Base-by-base conservation (phyloP, 2,888 invertebrate genomes). In the Amorpha juglandis region DNA sequence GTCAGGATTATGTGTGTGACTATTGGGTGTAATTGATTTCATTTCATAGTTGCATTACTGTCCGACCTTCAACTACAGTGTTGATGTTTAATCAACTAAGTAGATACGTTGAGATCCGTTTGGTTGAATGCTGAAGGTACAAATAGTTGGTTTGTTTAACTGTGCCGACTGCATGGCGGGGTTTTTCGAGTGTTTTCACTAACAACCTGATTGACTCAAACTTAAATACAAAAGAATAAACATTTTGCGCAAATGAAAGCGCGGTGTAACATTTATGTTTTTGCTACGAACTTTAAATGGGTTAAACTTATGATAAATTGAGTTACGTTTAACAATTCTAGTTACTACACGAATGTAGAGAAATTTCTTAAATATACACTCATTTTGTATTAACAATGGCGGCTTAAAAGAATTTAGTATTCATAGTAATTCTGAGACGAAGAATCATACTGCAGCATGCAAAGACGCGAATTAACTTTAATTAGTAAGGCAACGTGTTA, bases 71-170 rank as follows among this genome's bases (percentile, higher is more conserved):
- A 21, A 62, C 53, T 48, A 19, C 48, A 64, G 70, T 79, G 80
- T 81, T 81, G 81, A 81, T 87, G 84, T 88, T 87, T 86, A 86
- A 88, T 89, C 85, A 87, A 84, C 79, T 84, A 84, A 88, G 87
- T 86, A 84, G 83, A 74, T 65, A 58, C 47, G 63, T 66, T 63
- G 63, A 63, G 47, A 47, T 62, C 66, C 48, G 66, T 66, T 66
- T 66, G 52, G 50, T 66, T 66, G 66, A 66, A 65, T 47, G 66
- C 52, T 52, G 66, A 21, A 53, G 66, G 63, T 63, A 66, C 63
- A 53, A 63, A 63, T 66, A 62, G 66, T 66, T 53, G 66, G 66
- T 66, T 66, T 63, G 50, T 63, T 66, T 52, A 47, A 62, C 66
- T 52, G 62, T n/a, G 66, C 63, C 66, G 66, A 66, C 66, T 53